Base-by-base conservation (phyloP, 2,797 vertebrate species). In the Halcyon badia region DNA sequence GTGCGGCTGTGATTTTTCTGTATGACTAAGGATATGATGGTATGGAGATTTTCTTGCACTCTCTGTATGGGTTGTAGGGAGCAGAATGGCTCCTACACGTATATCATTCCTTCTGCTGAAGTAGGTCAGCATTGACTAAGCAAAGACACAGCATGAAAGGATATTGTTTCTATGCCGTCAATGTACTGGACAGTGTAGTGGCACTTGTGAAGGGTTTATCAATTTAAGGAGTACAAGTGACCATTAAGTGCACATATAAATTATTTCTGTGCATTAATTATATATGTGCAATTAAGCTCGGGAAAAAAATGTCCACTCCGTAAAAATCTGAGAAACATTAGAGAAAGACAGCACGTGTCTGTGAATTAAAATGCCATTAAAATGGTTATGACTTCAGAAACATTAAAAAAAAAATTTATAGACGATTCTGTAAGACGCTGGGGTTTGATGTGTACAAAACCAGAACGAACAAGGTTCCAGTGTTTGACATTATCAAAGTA, bases 321-420 rank as follows among this genome's bases (percentile, higher is more conserved):
- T 83, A 76, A 93, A 93, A 76, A 94, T 39, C 41, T 70, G 48
- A 88, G 56, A 69, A 86, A 49, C 66, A 44, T 79, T 89, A 89
- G 51, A 56, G 39, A 77, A 87, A 92, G 60, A 82, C 80, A 96
- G 66, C 80, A 44, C 72, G 65, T 61, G 76, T 41, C 77, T 93
- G 30, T 58, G 73, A 77, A 95, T 97, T 91, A 93, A 92, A 91
- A 84, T 89, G 56, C 60, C 70, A 93, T 94, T 96, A 87, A 87
- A 85, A 85, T 61, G 3, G 69, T 94, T 73, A 90, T 71, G 33
- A 75, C 22, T 80, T 83, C 44, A 87, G 66, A 83, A 78, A 22
- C 31, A 77, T 49, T 9, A 15, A 41, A 41, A 37, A 37, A 58
- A 65, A 68, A 20, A 25, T 79, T 44, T 60, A 57, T 56, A 31